phyloP scores from a whole-genome alignment of 2,113 vertebrate genomes.

The Nothoprocta pentlandii region DNA sequence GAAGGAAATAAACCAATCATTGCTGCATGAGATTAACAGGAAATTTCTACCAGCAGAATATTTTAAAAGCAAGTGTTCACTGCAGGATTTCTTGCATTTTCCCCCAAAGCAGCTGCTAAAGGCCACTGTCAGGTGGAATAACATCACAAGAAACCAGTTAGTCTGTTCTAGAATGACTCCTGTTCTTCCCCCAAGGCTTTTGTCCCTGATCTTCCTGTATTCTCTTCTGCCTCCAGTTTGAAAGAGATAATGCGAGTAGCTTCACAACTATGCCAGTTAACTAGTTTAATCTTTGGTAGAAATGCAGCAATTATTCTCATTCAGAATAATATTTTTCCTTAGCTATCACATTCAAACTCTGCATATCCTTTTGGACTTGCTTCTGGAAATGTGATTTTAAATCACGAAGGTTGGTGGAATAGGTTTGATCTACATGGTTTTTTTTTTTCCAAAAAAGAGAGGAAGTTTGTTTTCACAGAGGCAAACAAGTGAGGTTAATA shows the following conservation, averaged over 20 bases:
- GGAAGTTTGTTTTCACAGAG: neutral
- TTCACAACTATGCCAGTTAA: neutral
- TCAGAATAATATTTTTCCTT: neutral
- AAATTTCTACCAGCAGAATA: conserved; percentile 4
- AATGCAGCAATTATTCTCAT: neutral
- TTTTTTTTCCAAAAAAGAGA: too few species aligned
- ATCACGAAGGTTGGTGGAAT: neutral
- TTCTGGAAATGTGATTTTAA: neutral
- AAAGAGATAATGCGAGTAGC: neutral
- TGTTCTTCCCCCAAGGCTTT: neutral
- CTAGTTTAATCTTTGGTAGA: neutral
- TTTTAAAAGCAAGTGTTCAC: conserved; percentile 45
- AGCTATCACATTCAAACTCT: neutral
- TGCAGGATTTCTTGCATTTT: conserved; percentile 48
- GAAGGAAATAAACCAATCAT: conserved; percentile 54
- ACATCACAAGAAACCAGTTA: conserved; percentile 26
- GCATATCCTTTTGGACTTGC: neutral
- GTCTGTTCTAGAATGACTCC: conserved; percentile 31
- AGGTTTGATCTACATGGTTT: neutral
- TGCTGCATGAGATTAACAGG: conserved; percentile 55
- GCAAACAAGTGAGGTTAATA: neutral
- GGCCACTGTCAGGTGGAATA: conserved; percentile 33
- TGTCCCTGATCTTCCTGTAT: neutral
- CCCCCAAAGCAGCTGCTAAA: conserved; percentile 42
- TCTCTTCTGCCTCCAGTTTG: neutral